Evolutionary conservation across 2,888 invertebrate species (phyloP), one percentile per base, ranked within the genome.

Genomic region (Protonemura montana): DNA sequence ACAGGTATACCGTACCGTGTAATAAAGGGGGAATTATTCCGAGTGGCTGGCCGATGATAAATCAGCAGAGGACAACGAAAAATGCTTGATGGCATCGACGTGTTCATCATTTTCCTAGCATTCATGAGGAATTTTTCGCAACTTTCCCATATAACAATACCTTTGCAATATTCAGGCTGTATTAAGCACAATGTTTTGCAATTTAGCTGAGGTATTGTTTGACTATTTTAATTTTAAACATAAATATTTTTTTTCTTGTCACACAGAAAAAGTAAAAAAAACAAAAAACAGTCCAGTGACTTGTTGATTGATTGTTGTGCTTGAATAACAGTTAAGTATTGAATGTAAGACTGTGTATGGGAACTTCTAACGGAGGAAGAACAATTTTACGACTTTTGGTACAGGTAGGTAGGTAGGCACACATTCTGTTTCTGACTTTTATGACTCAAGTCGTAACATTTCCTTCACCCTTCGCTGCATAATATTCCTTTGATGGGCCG

Each of bases 371-470:
- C 59, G 59, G 59, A 21, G 59, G 59, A 59, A 59, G 59, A 59
- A 59, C 59, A 10, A 59, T 59, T 59, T 59, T 59, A 59, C 59
- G 59, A 59, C 59, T 59, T 59, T 59, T 21, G 59, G 59, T 59
- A 59, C 59, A 59, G 59, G 59, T 21, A 59, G 59, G 59, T 21
- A 59, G 59, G 59, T 10, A 81, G 81, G 80, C 28, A 80, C 28
- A 81, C 30, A 81, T 81, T 29, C 30, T 81, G 81, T 86, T 87
- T 86, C 86, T 85, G 87, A 77, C 78, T 85, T 87, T 87, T 87
- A 87, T 85, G 87, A 87, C 77, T 42, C 3, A 59, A 85, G 86
- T 81, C 86, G 84, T 87, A 87, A 87, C 87, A 87, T 87, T 87
- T 86, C 85, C 86, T 35, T 80, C 80, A 80, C 80, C 80, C 28